Evolutionary conservation across 2,888 invertebrate species (phyloP), one percentile per base, ranked within the genome.

Genomic region (Temnothorax rugatulus): DNA sequence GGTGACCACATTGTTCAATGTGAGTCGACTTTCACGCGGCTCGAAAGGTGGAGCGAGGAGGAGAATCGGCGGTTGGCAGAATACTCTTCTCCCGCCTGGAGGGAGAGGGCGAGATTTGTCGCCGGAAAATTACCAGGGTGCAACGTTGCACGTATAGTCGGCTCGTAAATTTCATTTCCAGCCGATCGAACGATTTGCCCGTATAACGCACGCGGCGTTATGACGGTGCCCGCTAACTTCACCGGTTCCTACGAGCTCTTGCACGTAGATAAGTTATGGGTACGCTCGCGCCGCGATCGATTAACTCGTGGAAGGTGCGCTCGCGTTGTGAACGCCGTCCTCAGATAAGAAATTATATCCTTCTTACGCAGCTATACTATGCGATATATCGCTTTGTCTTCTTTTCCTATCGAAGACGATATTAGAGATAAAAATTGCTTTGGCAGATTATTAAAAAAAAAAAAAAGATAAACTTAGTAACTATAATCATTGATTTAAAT

Each of bases 101-200:
- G 66, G 38, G 59, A 68, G 61, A 57, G 73, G 41, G 64, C 82
- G 79, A 84, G 89, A 91, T 91, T 92, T 88, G 91, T 92, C 91
- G 82, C 82, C 87, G 84, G 90, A 89, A 91, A 91, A 92, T 92
- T 90, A 88, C 86, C 74, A 81, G 66, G 73, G 50, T 63, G 69
- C 76, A 74, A 68, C 84, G 83, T 47, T 50, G 81, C 68, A 84
- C 84, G 74, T 83, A 84, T 57, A 85, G 75, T 68, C 59, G 44
- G 61, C 81, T 88, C 87, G 86, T 87, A 87, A 88, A 90, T 91
- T 90, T 88, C 84, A 84, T 84, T 84, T 82, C 79, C 88, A 77
- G 68, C n/a, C 81, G 75, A 82, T 86, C 82, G 79, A 82, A 63
- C 86, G 81, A 85, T 86, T 79, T 59, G 54, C 79, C 25, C 64